Evolutionary conservation across 2,888 invertebrate species (phyloP).

Genomic region (Cryptocephalus moraei): DNA sequence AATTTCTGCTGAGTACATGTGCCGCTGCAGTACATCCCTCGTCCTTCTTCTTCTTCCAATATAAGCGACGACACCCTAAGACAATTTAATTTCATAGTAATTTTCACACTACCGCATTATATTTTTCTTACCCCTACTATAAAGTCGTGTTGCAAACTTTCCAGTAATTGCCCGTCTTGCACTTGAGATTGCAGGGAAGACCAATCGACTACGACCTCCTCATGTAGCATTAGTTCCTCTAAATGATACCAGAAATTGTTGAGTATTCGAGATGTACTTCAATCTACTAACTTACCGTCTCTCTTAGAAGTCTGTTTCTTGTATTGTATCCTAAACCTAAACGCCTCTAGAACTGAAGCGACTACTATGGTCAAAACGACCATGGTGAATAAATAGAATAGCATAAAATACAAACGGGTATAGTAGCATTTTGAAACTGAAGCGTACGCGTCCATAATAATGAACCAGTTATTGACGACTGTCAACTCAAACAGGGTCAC

Average conservation of each 20-base stretch:
- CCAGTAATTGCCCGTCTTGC: conserved; percentile 43
- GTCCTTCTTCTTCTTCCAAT: conserved; percentile 66
- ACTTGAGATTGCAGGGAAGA: conserved; percentile 50
- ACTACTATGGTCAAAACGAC: conserved; percentile 85
- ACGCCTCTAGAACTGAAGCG: conserved; percentile 80
- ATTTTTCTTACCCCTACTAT: conserved; percentile 41
- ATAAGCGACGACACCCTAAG: conserved; percentile 52
- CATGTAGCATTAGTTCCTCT: conserved; percentile 68
- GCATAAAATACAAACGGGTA: conserved; percentile 76
- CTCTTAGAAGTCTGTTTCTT: conserved; percentile 68
- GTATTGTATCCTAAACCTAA: conserved; percentile 80
- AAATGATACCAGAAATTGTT: conserved; percentile 15
- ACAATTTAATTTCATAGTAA: not conserved
- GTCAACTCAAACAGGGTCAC: conserved; percentile 83
- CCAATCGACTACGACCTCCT: conserved; percentile 64
- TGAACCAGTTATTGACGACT: conserved; percentile 89
- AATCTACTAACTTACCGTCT: conserved; percentile 45
- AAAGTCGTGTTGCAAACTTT: conserved; percentile 41
- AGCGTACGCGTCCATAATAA: conserved; percentile 80
- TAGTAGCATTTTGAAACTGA: conserved; percentile 52
- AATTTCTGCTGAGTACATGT: conserved; percentile 69
- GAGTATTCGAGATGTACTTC: not conserved
- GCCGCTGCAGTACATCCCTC: conserved; percentile 62
- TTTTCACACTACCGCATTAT: not conserved
- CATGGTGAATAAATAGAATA: conserved; percentile 82